Percentiles rank a stretch among this genome's conserved stretches.
These are phyloP conservation scores for Platyscapa corneri DNA, from an alignment of 1,140 invertebrate genomes.

Conservation along the genomic window DNA sequence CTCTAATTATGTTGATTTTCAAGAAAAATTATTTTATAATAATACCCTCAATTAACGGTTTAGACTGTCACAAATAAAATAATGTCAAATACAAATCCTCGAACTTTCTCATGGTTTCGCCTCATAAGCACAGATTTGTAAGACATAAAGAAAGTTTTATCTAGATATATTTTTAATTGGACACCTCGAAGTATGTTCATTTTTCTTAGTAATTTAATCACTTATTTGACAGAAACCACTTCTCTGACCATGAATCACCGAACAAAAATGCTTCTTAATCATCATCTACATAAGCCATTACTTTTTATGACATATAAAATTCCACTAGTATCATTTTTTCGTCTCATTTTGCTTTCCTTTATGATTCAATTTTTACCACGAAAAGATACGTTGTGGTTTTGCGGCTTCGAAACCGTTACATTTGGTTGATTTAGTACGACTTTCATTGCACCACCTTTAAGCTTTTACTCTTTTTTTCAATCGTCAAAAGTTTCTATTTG, in stretches of 20 bases:
- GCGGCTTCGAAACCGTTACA: conserved; percentile 42
- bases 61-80: not conserved
- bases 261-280: conserved; percentile 48
- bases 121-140: not conserved
- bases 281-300: conserved; percentile 39
- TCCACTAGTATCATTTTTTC: conserved; percentile 40
- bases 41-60: not conserved
- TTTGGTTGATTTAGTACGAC: conserved; percentile 50
- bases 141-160: conserved; percentile 2
- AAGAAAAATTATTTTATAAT: not conserved
- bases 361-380: conserved; percentile 50
- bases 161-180: conserved; percentile 24
- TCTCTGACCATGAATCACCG: conserved; percentile 38
- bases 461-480: not conserved
- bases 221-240: conserved; percentile 35
- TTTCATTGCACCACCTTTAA: conserved; percentile 38
- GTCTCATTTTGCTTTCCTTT: conserved; percentile 32
- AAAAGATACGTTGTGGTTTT: conserved; percentile 50
- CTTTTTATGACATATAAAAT: conserved; percentile 51
- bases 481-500: conserved; percentile 14
- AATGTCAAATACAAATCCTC: not conserved
- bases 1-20: not conserved
- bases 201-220: conserved; percentile 49
- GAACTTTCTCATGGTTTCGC: conserved; percentile 19
- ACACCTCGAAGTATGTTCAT: not conserved